Evolutionary conservation across 2,888 invertebrate species (phyloP).

Genomic region (Alloscopus bannaensis): DNA sequence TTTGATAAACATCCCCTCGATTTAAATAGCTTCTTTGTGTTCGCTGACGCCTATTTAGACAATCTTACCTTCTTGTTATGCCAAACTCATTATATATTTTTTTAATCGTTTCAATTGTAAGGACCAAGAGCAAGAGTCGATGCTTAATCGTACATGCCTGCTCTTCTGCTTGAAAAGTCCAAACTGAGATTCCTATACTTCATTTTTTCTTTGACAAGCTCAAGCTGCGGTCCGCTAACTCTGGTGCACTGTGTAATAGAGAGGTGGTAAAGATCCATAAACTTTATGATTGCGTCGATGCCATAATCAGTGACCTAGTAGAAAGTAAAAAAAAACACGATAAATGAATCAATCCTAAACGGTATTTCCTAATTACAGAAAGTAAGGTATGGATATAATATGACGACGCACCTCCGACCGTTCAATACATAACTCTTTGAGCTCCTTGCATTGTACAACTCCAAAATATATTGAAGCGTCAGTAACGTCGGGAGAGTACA

Average conservation of each 20-base stretch:
- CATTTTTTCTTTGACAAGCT: slow-evolving; percentile 66
- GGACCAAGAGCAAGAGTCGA: slow-evolving; percentile 4
- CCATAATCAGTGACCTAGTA: slow-evolving; percentile 64
- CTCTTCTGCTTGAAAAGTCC: slow-evolving; percentile 59
- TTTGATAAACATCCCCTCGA: slow-evolving; percentile 31
- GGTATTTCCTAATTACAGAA: background rate
- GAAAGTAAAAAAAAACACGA: background rate
- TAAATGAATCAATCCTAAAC: background rate
- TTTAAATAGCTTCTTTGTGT: background rate
- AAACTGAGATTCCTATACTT: slow-evolving; percentile 64
- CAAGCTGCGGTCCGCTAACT: slow-evolving; percentile 66
- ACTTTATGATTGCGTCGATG: slow-evolving; percentile 65
- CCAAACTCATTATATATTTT: background rate
- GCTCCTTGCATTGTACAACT: slow-evolving; percentile 53
- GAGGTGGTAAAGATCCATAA: slow-evolving; percentile 64
- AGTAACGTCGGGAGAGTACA: slow-evolving; percentile 61
- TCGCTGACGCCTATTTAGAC: slow-evolving; percentile 28
- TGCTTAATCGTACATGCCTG: slow-evolving; percentile 54
- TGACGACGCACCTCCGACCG: slow-evolving; percentile 53
- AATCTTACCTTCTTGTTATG: background rate
- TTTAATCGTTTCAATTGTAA: background rate
- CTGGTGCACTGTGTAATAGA: slow-evolving; percentile 64
- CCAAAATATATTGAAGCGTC: slow-evolving; percentile 64
- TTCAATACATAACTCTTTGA: slow-evolving; percentile 63
- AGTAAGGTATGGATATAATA: background rate